Conservation (phyloP, 2,888 invertebrate species). For the Selenia dentaria region DNA sequence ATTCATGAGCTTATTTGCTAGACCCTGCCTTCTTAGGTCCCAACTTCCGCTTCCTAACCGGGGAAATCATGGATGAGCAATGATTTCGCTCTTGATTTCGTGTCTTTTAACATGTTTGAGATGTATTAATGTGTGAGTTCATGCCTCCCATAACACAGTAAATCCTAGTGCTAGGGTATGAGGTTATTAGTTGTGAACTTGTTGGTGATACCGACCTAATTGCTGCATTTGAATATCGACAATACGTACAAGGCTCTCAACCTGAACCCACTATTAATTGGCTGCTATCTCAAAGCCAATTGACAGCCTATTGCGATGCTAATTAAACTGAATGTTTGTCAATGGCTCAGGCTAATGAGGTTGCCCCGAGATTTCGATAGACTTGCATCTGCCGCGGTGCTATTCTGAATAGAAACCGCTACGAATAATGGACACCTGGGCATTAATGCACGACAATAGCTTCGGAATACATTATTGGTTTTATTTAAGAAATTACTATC, state of each 20-base stretch:
- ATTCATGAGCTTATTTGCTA: too few species aligned
- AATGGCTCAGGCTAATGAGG: slow-evolving; percentile 25
- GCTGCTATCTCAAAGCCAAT: slow-evolving; percentile 20
- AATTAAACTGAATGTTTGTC: slow-evolving; percentile 28
- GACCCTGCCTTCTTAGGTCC: too few species aligned
- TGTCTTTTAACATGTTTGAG: too few species aligned
- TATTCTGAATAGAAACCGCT: neutral
- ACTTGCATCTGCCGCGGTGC: slow-evolving; percentile 14
- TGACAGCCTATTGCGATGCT: slow-evolving; percentile 20
- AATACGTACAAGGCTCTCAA: slow-evolving; percentile 7
- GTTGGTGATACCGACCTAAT: too few species aligned
- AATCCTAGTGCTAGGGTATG: too few species aligned
- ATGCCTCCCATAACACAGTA: too few species aligned
- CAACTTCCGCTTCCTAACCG: too few species aligned
- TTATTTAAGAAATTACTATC: too few species aligned
- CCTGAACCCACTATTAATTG: slow-evolving; percentile 15
- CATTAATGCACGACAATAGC: neutral
- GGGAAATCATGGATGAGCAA: too few species aligned
- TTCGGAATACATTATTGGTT: neutral
- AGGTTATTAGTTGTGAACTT: too few species aligned
- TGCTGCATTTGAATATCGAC: neutral
- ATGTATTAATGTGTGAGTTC: too few species aligned
- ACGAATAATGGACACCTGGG: neutral
- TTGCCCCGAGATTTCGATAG: slow-evolving; percentile 22
- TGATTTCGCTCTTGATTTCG: too few species aligned